Conservation (phyloP, 2,113 vertebrate genomes). For the Myodes glareolus region DNA sequence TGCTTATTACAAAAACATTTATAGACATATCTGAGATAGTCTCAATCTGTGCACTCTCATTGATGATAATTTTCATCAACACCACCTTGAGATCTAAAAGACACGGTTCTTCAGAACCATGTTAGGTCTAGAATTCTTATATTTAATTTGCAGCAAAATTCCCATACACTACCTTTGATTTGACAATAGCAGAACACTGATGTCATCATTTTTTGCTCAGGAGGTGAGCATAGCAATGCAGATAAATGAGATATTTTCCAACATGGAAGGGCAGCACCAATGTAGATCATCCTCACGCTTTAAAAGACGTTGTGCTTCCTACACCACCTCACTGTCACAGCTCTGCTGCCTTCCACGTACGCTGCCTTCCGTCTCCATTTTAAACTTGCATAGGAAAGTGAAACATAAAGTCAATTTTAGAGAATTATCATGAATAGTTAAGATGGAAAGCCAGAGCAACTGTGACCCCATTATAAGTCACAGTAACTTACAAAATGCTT, state of each 20-base stretch:
- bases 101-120: not conserved
- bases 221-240: not conserved
- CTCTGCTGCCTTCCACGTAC: not conserved
- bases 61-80: not conserved
- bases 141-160: constrained; percentile 18
- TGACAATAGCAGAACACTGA: not conserved
- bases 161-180: not conserved
- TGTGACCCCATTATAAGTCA: not conserved
- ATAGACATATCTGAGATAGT: not conserved
- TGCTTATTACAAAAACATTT: not conserved
- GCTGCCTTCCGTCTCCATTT: constrained; percentile 40
- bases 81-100: not conserved
- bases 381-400: not conserved
- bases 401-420: not conserved
- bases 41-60: not conserved
- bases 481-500: not conserved
- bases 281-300: not conserved
- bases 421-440: constrained; percentile 42
- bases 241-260: constrained; percentile 26
- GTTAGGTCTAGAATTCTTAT: constrained; percentile 20
- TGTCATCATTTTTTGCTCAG: not conserved
- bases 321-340: not conserved
- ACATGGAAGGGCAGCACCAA: not conserved
- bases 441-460: constrained; percentile 12
- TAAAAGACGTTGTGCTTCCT: not conserved